phyloP scores from a whole-genome alignment of 2,888 invertebrate species.

The Harmothoe impar region DNA sequence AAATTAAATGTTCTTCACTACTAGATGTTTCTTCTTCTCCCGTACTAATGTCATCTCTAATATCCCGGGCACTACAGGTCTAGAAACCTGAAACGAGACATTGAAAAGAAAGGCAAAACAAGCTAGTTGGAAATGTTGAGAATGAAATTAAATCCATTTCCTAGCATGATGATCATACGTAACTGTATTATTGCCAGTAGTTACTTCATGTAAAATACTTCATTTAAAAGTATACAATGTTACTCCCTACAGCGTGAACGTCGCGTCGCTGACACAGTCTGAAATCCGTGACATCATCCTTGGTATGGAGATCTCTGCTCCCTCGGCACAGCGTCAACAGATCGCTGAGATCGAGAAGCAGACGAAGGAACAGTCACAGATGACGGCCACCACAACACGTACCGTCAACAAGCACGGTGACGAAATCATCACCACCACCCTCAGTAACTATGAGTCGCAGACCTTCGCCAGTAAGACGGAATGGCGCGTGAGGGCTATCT shows the following conservation, averaged over 20 bases:
- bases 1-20: too few relatives aligned
- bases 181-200: too few relatives aligned
- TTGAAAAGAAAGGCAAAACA: too few relatives aligned
- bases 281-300: slow-evolving; percentile 99
- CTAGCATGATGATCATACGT: too few relatives aligned
- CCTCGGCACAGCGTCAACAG: slow-evolving; percentile 98
- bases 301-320: slow-evolving; percentile 99
- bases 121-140: too few relatives aligned
- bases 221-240: too few relatives aligned
- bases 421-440: slow-evolving; percentile 99
- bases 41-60: too few relatives aligned
- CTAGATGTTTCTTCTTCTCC: too few relatives aligned
- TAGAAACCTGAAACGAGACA: too few relatives aligned
- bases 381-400: slow-evolving; percentile 98
- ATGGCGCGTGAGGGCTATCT: slow-evolving; percentile 98
- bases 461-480: slow-evolving; percentile 99
- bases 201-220: too few relatives aligned
- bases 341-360: slow-evolving; percentile 99
- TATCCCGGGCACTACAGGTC: too few relatives aligned
- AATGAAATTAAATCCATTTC: too few relatives aligned
- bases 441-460: slow-evolving; percentile 98
- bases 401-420: slow-evolving; percentile 99
- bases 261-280: slow-evolving; percentile 98
- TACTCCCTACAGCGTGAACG: slow-evolving; percentile 90
- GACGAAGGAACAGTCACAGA: slow-evolving; percentile 97